phyloP scores from a whole-genome alignment of 2,888 invertebrate genomes.

The Aelia acuminata region DNA sequence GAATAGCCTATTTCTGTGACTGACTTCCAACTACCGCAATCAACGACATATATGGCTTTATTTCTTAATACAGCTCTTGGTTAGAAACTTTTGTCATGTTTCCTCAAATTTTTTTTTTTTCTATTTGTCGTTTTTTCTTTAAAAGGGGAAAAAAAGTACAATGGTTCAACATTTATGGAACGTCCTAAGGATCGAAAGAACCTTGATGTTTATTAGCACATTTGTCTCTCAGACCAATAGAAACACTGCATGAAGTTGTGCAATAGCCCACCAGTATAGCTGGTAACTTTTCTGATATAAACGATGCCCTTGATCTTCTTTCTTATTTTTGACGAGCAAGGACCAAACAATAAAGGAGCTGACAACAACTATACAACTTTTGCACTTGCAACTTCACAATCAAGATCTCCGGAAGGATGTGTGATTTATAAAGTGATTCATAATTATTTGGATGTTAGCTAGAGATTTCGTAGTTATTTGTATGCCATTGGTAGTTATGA shows the following conservation, averaged over 20 bases:
- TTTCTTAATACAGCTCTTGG: not conserved
- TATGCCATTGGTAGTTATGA: too few relatives aligned
- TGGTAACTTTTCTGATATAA: not conserved
- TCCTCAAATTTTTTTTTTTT: not conserved
- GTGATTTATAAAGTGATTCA: too few relatives aligned
- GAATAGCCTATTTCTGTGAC: not conserved
- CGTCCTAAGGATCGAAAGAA: not conserved
- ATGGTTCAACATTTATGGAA: not conserved
- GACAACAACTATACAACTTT: too few relatives aligned
- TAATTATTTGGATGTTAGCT: too few relatives aligned
- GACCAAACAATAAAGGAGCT: too few relatives aligned
- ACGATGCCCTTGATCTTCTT: not conserved
- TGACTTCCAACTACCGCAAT: conserved; percentile 15
- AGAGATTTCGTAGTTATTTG: too few relatives aligned
- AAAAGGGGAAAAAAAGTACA: not conserved
- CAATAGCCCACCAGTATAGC: not conserved
- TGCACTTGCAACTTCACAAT: too few relatives aligned
- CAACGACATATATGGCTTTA: not conserved
- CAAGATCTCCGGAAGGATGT: too few relatives aligned
- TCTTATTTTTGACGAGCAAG: too few relatives aligned
- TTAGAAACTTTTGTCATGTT: not conserved
- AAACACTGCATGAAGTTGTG: not conserved
- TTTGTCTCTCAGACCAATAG: not conserved
- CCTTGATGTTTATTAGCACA: not conserved
- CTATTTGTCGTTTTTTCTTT: not conserved